Conservation (phyloP, 2,888 invertebrate genomes). For the Epistrophe eligans region DNA sequence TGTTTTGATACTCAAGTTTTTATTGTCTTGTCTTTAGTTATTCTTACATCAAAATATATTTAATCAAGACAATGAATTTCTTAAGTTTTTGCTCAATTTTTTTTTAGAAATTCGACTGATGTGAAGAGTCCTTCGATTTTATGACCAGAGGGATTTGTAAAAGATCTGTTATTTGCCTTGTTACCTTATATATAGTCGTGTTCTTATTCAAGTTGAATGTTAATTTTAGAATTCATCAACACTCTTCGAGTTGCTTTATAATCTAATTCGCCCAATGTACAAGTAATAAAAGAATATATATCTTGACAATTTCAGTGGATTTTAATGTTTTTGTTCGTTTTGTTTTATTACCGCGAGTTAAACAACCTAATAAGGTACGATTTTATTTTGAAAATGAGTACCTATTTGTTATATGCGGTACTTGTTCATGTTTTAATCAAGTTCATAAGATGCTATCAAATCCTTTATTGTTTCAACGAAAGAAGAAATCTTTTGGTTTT, state of each 20-base stretch:
- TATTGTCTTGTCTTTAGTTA: not conserved
- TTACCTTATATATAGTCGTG: not conserved
- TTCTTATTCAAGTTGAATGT: not conserved
- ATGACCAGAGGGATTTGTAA: constrained; percentile 1
- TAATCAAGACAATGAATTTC: constrained; percentile 14
- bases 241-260: not conserved
- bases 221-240: constrained; percentile 8
- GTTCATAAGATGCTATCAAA: not conserved
- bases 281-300: constrained; percentile 1
- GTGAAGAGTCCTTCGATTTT: constrained; percentile 1
- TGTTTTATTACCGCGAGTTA: not conserved
- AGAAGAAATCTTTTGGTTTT: not conserved
- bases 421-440: not conserved
- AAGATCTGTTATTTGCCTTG: not conserved
- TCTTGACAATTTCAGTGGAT: constrained; percentile 3
- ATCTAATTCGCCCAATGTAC: not conserved
- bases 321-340: not conserved
- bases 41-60: constrained; percentile 16
- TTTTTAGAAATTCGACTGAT: not conserved
- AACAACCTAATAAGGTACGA: not conserved
- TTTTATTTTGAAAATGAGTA: not conserved
- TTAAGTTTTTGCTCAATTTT: no score
- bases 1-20: not conserved
- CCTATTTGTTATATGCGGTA: not conserved
- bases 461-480: not conserved